These are phyloP conservation scores for Drosophila tristis DNA, from an alignment of 1,140 invertebrate species.

Conservation along the genomic window DNA sequence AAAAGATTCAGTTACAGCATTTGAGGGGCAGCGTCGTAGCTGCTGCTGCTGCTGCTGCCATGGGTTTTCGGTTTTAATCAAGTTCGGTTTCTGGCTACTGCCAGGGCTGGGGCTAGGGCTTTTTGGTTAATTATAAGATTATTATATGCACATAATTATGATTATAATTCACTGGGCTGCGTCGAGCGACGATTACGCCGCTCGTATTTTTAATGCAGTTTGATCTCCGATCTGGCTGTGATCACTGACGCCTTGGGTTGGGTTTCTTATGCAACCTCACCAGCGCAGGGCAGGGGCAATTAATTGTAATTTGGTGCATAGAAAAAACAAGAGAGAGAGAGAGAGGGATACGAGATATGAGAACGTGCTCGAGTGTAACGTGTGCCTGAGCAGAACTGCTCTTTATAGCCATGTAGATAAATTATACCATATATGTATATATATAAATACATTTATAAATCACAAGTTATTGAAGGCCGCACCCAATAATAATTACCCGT, in stretches of 20 bases:
- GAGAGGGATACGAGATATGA: conserved; percentile 14
- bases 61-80: conserved; percentile 23
- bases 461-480: conserved; percentile 2
- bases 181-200: background rate
- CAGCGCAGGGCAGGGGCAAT: conserved; percentile 3
- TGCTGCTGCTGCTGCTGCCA: conserved; percentile 1
- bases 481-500: background rate
- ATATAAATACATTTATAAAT: background rate
- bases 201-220: background rate
- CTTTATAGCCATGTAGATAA: background rate
- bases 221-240: background rate
- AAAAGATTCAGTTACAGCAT: conserved; percentile 8
- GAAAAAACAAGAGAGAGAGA: no score
- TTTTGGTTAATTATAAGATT: conserved; percentile 6
- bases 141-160: conserved; percentile 13
- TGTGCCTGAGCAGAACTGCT: background rate
- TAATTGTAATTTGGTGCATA: conserved; percentile 12
- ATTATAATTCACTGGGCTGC: conserved; percentile 18
- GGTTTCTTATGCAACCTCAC: conserved; percentile 31
- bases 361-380: conserved; percentile 40
- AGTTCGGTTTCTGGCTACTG: conserved; percentile 3
- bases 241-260: background rate
- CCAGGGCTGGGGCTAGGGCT: background rate
- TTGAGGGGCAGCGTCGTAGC: no score
- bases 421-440: background rate